Evolutionary conservation across 2,797 vertebrate genomes (phyloP).

Genomic region (Chromobotia macracanthus): DNA sequence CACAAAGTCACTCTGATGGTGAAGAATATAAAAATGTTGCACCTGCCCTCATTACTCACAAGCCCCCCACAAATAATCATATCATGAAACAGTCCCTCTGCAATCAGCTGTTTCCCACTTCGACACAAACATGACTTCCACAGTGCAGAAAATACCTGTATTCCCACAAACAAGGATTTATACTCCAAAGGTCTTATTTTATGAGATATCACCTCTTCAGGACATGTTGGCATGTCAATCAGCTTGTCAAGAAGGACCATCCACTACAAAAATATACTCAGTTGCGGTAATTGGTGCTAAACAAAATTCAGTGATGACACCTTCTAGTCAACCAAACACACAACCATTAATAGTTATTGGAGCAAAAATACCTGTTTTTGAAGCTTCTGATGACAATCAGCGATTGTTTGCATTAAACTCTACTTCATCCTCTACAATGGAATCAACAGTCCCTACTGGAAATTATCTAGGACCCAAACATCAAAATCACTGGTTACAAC

Average conservation of each 20-base stretch:
- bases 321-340: constrained; percentile 65
- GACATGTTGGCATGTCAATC: constrained; percentile 62
- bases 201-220: constrained; percentile 72
- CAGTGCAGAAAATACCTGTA: constrained; percentile 52
- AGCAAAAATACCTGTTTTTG: constrained; percentile 66
- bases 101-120: constrained; percentile 64
- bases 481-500: constrained; percentile 43
- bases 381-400: constrained; percentile 72
- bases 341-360: constrained; percentile 61
- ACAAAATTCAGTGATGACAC: constrained; percentile 40
- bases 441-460: constrained; percentile 50
- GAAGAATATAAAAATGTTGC: constrained; percentile 30
- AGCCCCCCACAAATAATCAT: constrained; percentile 20
- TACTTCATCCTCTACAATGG: constrained; percentile 58
- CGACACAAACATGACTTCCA: constrained; percentile 59
- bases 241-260: constrained; percentile 51
- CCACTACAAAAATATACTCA: constrained; percentile 56
- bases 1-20: constrained; percentile 6
- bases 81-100: constrained; percentile 21
- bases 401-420: constrained; percentile 68
- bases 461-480: constrained; percentile 38
- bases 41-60: constrained; percentile 18
- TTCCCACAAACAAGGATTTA: constrained; percentile 68
- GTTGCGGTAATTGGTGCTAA: constrained; percentile 43
- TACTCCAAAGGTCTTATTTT: constrained; percentile 76